Evolutionary conservation across 2,797 vertebrate species (phyloP).

Genomic region (Pithecia hirsuta): DNA sequence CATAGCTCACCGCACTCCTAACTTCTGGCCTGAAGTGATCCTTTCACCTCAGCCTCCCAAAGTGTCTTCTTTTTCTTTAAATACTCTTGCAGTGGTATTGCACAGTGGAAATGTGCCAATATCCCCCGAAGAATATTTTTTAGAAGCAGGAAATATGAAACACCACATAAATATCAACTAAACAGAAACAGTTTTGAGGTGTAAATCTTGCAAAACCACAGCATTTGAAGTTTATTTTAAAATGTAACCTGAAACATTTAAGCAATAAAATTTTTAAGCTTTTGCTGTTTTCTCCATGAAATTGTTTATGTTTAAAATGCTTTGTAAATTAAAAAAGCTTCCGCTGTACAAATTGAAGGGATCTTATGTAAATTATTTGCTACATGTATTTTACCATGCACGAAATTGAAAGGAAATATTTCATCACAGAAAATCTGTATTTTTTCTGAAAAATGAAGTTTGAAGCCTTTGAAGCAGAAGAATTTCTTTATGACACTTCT

Average conservation of each 20-base stretch:
- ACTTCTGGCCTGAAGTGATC: neutral
- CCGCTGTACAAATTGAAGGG: neutral
- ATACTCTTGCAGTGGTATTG: neutral
- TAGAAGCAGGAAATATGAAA: conserved; percentile 65
- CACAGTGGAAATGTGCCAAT: conserved; percentile 10
- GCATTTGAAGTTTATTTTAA: neutral
- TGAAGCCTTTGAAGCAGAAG: neutral
- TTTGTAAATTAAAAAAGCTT: neutral
- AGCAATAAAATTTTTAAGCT: neutral
- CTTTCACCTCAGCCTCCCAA: neutral
- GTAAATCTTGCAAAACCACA: conserved; percentile 14
- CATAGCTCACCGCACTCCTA: neutral
- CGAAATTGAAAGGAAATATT: neutral
- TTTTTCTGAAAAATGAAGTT: neutral
- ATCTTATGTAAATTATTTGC: neutral
- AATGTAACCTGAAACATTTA: neutral
- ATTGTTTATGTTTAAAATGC: neutral
- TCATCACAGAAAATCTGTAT: neutral
- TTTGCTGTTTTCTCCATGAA: neutral
- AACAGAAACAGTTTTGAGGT: conserved; percentile 39
- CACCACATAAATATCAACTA: conserved; percentile 49
- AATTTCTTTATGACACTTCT: neutral
- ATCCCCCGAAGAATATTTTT: conserved; percentile 23
- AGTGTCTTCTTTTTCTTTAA: conserved; percentile 5
- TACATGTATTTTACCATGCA: neutral